Evolutionary conservation across 2,113 vertebrate genomes (phyloP).

Genomic region (Oreochromis tanganicae): DNA sequence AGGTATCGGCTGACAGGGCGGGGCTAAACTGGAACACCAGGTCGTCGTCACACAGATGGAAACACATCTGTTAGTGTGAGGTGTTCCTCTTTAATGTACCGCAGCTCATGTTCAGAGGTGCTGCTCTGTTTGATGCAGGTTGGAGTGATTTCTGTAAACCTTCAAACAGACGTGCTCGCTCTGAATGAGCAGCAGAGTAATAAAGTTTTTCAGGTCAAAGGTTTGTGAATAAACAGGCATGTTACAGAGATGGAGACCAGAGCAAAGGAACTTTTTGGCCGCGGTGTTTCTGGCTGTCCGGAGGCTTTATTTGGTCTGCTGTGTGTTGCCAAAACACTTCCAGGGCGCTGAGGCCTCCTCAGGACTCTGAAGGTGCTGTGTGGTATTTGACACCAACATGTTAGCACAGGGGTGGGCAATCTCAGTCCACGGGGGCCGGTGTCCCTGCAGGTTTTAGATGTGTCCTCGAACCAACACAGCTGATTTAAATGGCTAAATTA

Average conservation of each 20-base stretch:
- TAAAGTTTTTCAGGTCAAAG: neutral
- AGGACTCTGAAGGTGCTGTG: neutral
- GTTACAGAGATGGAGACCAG: neutral
- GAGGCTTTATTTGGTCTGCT: neutral
- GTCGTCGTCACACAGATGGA: neutral
- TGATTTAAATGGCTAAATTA: no score
- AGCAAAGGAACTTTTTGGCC: neutral
- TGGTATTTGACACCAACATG: neutral
- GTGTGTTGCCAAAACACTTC: neutral
- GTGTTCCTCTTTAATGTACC: rapidly evolving
- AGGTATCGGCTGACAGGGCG: slow-evolving; percentile 59
- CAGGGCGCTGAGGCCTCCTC: neutral
- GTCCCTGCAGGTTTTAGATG: no score
- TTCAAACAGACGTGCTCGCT: rapidly evolving
- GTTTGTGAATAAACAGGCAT: rapidly evolving
- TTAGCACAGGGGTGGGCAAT: neutral
- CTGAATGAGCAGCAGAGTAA: neutral
- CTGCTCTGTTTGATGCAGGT: neutral
- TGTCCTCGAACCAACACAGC: no score
- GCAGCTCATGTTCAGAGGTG: neutral
- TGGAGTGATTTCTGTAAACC: neutral
- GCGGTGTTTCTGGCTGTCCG: rapidly evolving
- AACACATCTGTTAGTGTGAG: neutral
- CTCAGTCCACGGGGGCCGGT: no score
- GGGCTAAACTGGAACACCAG: neutral